phyloP scores from a whole-genome alignment of 35 echinoderm and acorn worm species.

The Amphiura filiformis region DNA sequence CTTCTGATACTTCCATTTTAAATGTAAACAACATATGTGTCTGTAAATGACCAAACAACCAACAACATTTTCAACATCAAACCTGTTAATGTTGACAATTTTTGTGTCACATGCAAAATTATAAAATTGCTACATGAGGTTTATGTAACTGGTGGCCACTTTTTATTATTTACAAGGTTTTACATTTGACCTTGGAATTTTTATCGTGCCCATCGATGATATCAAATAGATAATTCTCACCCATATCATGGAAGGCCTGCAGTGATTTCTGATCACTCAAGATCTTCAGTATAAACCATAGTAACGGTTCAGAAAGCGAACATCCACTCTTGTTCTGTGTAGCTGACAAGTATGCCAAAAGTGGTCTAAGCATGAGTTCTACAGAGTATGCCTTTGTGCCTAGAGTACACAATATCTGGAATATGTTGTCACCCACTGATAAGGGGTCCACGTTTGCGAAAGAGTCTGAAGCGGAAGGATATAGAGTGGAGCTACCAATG shows the following conservation, averaged over 20 bases:
- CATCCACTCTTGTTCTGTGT: background rate
- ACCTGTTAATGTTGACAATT: too few species aligned
- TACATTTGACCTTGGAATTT: too few species aligned
- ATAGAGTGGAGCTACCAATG: slow-evolving; percentile 16
- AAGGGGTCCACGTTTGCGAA: slow-evolving; percentile 37
- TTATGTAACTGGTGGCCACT: too few species aligned
- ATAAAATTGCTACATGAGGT: too few species aligned
- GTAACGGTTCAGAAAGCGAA: slow-evolving; percentile 79
- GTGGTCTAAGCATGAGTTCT: slow-evolving; percentile 56
- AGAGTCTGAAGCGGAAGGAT: slow-evolving; percentile 25
- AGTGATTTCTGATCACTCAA: slow-evolving; percentile 49
- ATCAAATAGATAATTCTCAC: too few species aligned
- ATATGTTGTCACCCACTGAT: slow-evolving; percentile 80
- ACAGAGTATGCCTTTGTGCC: slow-evolving; percentile 64
- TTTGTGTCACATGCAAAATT: too few species aligned
- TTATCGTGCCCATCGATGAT: too few species aligned
- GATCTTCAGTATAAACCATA: slow-evolving; percentile 82
- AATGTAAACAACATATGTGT: too few species aligned
- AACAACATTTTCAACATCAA: too few species aligned
- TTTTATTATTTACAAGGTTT: too few species aligned
- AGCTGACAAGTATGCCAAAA: slow-evolving; percentile 63
- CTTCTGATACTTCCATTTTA: too few species aligned
- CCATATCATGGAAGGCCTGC: slow-evolving; percentile 84
- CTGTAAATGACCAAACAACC: too few species aligned
- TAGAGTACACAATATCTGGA: slow-evolving; percentile 82